Percentiles rank a stretch among this genome's conserved stretches.
phyloP scores from a whole-genome alignment of 1,140 invertebrate genomes.

The Drosophila ambigua region DNA sequence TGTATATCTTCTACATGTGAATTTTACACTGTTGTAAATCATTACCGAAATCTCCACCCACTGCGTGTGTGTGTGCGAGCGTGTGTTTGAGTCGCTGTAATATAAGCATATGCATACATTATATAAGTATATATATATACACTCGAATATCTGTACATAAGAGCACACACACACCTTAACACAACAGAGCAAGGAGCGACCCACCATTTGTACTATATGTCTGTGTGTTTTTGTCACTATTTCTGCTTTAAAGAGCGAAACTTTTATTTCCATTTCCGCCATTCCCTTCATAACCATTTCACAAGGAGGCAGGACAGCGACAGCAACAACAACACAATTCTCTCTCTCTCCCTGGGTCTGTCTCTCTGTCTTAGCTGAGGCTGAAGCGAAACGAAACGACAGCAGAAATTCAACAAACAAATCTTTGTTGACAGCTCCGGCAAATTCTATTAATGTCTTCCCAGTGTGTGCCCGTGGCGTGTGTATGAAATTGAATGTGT shows the following conservation, averaged over 20 bases:
- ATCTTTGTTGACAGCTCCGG: slow-evolving; percentile 69
- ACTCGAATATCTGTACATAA: slow-evolving; percentile 36
- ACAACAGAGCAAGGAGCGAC: slow-evolving; percentile 13
- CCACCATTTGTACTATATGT: slow-evolving; percentile 11
- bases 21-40: slow-evolving; percentile 57
- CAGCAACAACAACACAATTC: too few relatives aligned
- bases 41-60: slow-evolving; percentile 53
- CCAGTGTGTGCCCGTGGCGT: slow-evolving; percentile 10
- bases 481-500: slow-evolving; percentile 5
- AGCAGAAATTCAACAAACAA: slow-evolving; percentile 55
- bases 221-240: slow-evolving; percentile 43
- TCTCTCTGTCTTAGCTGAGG: neutral
- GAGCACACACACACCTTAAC: slow-evolving; percentile 14
- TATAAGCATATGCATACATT: slow-evolving; percentile 41
- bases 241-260: slow-evolving; percentile 21
- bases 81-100: slow-evolving; percentile 43
- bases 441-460: slow-evolving; percentile 56
- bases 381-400: slow-evolving; percentile 2
- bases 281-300: too few relatives aligned
- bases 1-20: too few relatives aligned
- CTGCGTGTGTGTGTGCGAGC: slow-evolving; percentile 32
- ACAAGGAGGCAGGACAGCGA: too few relatives aligned
- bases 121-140: slow-evolving; percentile 31
- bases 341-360: too few relatives aligned
- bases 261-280: too few relatives aligned